These are phyloP conservation scores for Chloroceryle amazona DNA, from an alignment of 2,797 vertebrate species.

Conservation along the genomic window DNA sequence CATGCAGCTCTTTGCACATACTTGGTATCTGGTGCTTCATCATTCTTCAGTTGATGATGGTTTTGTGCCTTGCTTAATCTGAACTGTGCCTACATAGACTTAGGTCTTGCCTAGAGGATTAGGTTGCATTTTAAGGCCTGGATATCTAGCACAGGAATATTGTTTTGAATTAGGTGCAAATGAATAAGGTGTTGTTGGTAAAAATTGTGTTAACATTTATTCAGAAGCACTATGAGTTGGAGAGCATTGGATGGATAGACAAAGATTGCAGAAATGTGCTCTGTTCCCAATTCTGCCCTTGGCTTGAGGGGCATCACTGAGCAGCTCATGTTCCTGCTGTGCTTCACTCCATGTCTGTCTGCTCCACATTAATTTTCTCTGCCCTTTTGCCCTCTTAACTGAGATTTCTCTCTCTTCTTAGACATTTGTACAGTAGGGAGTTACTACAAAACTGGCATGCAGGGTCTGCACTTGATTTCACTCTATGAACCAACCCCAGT, in stretches of 20 bases:
- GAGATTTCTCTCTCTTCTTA: neutral
- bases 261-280: neutral
- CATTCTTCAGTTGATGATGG: accelerated
- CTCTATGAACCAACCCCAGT: accelerated
- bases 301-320: neutral
- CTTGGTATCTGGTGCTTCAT: neutral
- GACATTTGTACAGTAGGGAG: accelerated
- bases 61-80: neutral
- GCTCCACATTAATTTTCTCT: neutral
- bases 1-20: neutral
- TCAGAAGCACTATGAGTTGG: neutral
- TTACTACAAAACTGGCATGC: neutral
- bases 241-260: accelerated
- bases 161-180: neutral
- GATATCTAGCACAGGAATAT: neutral
- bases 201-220: neutral
- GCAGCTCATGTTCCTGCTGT: neutral
- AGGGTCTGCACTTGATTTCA: neutral
- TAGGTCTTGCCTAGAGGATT: neutral
- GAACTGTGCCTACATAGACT: accelerated
- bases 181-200: neutral
- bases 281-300: neutral
- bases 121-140: neutral
- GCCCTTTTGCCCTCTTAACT: neutral
- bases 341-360: neutral